phyloP scores from a whole-genome alignment of 2,113 vertebrate species.

The Corythornis vintsioides region DNA sequence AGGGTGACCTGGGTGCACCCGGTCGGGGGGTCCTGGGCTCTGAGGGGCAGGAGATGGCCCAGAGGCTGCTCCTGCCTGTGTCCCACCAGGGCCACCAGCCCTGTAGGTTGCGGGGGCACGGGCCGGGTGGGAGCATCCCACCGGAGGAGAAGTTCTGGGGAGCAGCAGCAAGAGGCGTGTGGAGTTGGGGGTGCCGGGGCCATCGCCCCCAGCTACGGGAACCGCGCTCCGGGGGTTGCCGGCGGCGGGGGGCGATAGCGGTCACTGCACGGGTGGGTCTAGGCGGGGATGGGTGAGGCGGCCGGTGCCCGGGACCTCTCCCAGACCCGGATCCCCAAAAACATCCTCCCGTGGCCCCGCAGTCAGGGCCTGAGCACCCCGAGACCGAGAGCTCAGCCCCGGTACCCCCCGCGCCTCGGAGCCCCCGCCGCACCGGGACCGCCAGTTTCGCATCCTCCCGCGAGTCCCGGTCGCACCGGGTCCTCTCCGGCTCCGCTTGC shows the following conservation, averaged over 20 bases:
- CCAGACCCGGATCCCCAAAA: too few species aligned
- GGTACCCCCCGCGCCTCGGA: background rate
- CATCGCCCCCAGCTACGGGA: background rate
- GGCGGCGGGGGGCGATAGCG: background rate
- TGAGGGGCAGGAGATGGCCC: rapidly evolving
- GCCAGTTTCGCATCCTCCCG: background rate
- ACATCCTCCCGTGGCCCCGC: background rate
- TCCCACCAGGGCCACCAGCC: background rate
- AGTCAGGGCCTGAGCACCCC: background rate
- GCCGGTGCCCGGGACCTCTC: too few species aligned
- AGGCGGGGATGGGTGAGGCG: background rate
- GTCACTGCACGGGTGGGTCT: background rate
- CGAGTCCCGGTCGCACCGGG: background rate
- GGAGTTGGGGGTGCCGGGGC: background rate
- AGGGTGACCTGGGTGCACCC: background rate
- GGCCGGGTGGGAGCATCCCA: background rate
- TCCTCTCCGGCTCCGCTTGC: background rate
- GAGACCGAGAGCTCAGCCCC: background rate
- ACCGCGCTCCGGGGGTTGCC: background rate
- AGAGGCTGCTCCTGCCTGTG: background rate
- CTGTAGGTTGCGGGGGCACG: background rate
- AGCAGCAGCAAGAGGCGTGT: rapidly evolving
- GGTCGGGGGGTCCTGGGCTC: background rate
- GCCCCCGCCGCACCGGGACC: background rate
- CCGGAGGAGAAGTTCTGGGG: background rate